Evolutionary conservation across 2,113 vertebrate species (phyloP), one percentile per base, ranked within the genome.

Genomic region (Bucco capensis): DNA sequence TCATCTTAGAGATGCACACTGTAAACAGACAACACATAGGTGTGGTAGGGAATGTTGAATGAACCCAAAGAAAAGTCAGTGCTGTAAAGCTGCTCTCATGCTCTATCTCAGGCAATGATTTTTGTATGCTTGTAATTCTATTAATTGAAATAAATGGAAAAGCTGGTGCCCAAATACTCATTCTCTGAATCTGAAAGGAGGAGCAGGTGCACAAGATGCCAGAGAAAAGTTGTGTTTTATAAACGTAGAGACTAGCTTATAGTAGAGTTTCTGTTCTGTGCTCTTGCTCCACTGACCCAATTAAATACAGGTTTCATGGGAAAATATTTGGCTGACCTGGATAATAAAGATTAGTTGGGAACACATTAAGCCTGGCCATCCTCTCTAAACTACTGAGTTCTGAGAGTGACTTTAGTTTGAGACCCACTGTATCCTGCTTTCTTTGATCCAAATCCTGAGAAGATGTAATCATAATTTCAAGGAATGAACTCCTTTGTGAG

Each of bases 391-490:
- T 83, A 2, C 44, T 78, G 57, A 72, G 21, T 88, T 91, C 87
- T 86, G 66, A 91, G 57, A 33, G 30, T 69, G 62, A 33, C 49
- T 78, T 73, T 11, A 79, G 40, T 84, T 83, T 86, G 70, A 88
- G 47, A 73, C 57, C 31, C 60, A 13, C 72, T 88, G 30, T 93
- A 67, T 51, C 19, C 53, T 81, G 23, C 25, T 84, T 89, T 49
- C 67, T 90, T 94, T 93, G 47, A 84, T 90, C 42, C 51, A 70
- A 86, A 89, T 47, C 46, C 70, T 82, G 76, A 94, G 51, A 90
- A 86, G 72, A 66, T 84, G 23, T 79, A 58, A 73, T 54, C 19
- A 14, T 66, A 19, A 19, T 76, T 82, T 78, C 72, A 76, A 94
- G 57, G 35, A 89, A 64, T 79, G 22, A 56, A 50, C 28, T 82